Evolutionary conservation across 1,140 invertebrate genomes (phyloP).

Genomic region (Campodea augens): DNA sequence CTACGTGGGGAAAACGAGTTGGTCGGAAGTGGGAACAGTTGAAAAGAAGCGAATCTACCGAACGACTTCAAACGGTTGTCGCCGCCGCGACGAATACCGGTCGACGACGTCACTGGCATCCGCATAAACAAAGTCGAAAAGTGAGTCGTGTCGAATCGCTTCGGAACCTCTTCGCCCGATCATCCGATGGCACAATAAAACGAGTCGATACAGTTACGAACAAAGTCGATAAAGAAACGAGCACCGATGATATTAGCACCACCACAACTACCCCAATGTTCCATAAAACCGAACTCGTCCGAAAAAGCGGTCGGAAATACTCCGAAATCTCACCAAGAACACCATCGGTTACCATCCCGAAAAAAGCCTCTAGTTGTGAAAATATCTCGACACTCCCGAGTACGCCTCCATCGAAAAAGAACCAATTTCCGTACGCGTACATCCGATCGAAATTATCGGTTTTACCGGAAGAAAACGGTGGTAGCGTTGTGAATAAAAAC

Average conservation of each 20-base stretch:
- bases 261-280: no score
- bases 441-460: constrained; percentile 15
- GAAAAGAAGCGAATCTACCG: constrained; percentile 35
- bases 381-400: constrained; percentile 7
- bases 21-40: constrained; percentile 40
- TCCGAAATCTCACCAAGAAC: no score
- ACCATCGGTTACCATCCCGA: not conserved
- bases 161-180: constrained; percentile 27
- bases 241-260: no score
- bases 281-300: no score
- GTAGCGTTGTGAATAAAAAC: constrained; percentile 1
- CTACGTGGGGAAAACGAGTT: constrained; percentile 42
- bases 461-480: constrained; percentile 16
- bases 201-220: no score
- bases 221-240: no score
- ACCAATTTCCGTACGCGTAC: constrained; percentile 15
- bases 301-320: no score
- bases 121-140: constrained; percentile 25
- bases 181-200: no score
- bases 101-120: constrained; percentile 27
- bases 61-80: constrained; percentile 22
- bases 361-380: constrained; percentile 10
- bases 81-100: constrained; percentile 20
- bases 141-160: constrained; percentile 35
- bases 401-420: constrained; percentile 6